Conservation (phyloP, 2,113 vertebrate genomes). For the Turnix velox region DNA sequence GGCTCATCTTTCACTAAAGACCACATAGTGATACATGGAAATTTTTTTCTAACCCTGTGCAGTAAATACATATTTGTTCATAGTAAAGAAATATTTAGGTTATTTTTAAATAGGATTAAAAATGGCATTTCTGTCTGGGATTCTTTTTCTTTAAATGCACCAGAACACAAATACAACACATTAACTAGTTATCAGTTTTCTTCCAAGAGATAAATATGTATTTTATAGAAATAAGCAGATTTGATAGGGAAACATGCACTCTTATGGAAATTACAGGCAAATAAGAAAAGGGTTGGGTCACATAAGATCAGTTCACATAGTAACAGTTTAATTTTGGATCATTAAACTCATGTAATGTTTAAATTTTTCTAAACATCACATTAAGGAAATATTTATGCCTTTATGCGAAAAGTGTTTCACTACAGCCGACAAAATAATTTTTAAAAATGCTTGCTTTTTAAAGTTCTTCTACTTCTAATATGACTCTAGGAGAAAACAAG, state of each 20-base stretch:
- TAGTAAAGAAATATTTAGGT: not conserved
- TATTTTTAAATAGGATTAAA: not conserved
- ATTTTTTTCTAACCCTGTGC: not conserved
- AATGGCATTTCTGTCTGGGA: not conserved
- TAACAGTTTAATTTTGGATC: not conserved
- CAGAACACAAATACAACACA: not conserved
- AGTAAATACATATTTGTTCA: not conserved
- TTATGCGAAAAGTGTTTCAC: not conserved
- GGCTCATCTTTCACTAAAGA: not conserved
- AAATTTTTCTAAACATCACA: not conserved
- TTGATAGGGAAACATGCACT: fast-evolving
- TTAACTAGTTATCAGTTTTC: not conserved
- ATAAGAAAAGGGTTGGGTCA: not conserved
- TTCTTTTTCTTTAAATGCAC: not conserved
- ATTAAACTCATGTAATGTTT: not conserved
- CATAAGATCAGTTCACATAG: not conserved
- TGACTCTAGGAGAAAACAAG: not conserved
- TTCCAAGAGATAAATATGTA: not conserved
- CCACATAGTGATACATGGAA: not conserved
- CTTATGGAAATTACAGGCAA: not conserved
- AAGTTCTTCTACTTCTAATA: not conserved
- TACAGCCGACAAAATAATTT: not conserved
- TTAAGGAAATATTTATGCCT: not conserved
- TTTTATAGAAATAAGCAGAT: not conserved
- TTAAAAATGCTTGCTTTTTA: not conserved